Conservation (phyloP, 2,888 invertebrate species). For the Hemicrepidius hirtus region DNA sequence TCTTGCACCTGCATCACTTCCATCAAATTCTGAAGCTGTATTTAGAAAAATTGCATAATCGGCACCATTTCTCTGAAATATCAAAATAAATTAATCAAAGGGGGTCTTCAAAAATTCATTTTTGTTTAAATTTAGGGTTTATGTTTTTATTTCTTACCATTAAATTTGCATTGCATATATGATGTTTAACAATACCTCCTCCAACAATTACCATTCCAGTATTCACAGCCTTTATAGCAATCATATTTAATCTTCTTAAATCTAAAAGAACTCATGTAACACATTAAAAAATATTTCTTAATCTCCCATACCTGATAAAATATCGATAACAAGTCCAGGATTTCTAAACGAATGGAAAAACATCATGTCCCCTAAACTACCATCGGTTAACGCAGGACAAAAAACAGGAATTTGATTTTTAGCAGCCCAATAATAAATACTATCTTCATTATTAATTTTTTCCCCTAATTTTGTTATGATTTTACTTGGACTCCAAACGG, state of each 20-base stretch:
- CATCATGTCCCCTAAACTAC: slow-evolving; percentile 98
- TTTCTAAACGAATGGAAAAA: slow-evolving; percentile 97
- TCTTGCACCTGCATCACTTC: slow-evolving; percentile 96
- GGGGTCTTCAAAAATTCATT: no score
- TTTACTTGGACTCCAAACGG: slow-evolving; percentile 94
- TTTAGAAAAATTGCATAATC: slow-evolving; percentile 97
- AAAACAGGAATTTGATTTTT: slow-evolving; percentile 98
- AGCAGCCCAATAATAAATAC: slow-evolving; percentile 98
- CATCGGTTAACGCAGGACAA: slow-evolving; percentile 98
- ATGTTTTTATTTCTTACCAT: slow-evolving; percentile 86
- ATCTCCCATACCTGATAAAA: slow-evolving; percentile 92
- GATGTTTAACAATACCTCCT: slow-evolving; percentile 98
- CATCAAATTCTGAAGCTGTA: slow-evolving; percentile 97
- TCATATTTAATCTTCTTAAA: slow-evolving; percentile 90
- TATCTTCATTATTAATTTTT: slow-evolving; percentile 91
- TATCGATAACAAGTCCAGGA: slow-evolving; percentile 94
- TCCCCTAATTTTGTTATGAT: slow-evolving; percentile 90
- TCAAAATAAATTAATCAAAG: no score
- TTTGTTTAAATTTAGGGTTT: no score
- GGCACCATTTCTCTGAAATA: slow-evolving; percentile 90
- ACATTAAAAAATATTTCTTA: background rate
- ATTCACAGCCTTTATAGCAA: slow-evolving; percentile 93
- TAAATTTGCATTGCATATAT: slow-evolving; percentile 99
- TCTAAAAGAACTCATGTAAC: slow-evolving; percentile 74
- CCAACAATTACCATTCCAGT: slow-evolving; percentile 98